Evolutionary conservation across 2,888 invertebrate species (phyloP), one percentile per base, ranked within the genome.

Genomic region (Phaedon cochleariae): DNA sequence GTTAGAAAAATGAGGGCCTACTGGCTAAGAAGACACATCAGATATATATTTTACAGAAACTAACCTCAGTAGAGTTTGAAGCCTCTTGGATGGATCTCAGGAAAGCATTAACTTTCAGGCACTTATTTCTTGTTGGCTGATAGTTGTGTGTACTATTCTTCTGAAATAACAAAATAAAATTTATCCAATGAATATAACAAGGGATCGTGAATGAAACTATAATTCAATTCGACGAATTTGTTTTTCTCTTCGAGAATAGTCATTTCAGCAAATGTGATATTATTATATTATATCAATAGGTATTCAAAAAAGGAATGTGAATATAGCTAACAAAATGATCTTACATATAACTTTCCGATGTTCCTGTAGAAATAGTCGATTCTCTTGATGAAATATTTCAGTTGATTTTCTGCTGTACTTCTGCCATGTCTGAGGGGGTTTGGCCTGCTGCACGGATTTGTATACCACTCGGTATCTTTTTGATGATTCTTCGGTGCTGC

Each of bases 391-490:
- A 75, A 73, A 45, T 62, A 64, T 54, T 67, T 68, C n/a, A 77
- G 69, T 53, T 75, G 69, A 34, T 69, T 69, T 20, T 71, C 69
- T 10, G 75, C 73, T 17, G 76, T 60, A 64, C 77, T 76, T 22
- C 78, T 68, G 9, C 71, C 67, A 60, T 78, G 77, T 37, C 76
- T 69, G 34, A 73, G 12, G 41, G 57, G 68, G 4, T 63, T 48
- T 45, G 67, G 67, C 22, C 65, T 69, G 15, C 66, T 64, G 65
- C 78, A 79, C n/a, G 77, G 75, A 55, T 77, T 72, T 31, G 31
- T 60, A 76, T 75, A 78, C 72, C 76, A 73, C 12, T 67, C 67
- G 26, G 60, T 45, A 3, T 59, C 55, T 18, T 18, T n/a, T 22
- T 49, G 12, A 15, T 53, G 34, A 20, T 51, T 37, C 6, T 65